Evolutionary conservation across 2,113 vertebrate genomes (phyloP).

Genomic region (Erpornis zantholeuca): DNA sequence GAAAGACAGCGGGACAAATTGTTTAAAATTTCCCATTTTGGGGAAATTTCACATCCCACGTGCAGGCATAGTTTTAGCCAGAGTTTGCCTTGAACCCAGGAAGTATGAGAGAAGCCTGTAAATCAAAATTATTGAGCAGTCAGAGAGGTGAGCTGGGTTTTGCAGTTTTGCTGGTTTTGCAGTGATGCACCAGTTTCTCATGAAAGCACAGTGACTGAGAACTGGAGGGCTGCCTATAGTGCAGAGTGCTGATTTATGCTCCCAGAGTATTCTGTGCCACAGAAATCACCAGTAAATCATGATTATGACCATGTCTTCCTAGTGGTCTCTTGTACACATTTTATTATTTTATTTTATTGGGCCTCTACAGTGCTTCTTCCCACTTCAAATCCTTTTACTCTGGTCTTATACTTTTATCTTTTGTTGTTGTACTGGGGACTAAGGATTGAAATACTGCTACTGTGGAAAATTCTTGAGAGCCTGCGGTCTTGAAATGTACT

Average conservation of each 20-base stretch:
- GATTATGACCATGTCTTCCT: neutral
- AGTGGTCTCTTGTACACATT: neutral
- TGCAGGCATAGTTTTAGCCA: neutral
- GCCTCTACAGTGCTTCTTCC: constrained; percentile 12
- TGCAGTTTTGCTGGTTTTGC: constrained; percentile 31
- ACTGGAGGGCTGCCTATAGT: neutral
- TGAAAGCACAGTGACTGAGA: neutral
- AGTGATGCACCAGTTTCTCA: neutral
- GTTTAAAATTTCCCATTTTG: constrained; percentile 35
- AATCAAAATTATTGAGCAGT: neutral
- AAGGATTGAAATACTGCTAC: constrained; percentile 70
- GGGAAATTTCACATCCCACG: constrained; percentile 5
- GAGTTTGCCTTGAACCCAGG: constrained; percentile 1
- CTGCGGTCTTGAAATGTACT: neutral
- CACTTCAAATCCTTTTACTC: constrained; percentile 35
- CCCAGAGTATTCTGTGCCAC: neutral
- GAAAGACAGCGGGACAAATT: constrained; percentile 1
- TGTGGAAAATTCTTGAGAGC: neutral
- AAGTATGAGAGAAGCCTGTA: neutral
- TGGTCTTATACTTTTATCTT: constrained; percentile 20
- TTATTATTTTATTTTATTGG: neutral
- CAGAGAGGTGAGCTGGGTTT: constrained; percentile 3
- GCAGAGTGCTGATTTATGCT: neutral
- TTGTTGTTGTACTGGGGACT: constrained; percentile 14
- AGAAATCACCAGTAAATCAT: neutral